Conservation (phyloP, 2,113 vertebrate genomes). For the Salvelinus fontinalis region DNA sequence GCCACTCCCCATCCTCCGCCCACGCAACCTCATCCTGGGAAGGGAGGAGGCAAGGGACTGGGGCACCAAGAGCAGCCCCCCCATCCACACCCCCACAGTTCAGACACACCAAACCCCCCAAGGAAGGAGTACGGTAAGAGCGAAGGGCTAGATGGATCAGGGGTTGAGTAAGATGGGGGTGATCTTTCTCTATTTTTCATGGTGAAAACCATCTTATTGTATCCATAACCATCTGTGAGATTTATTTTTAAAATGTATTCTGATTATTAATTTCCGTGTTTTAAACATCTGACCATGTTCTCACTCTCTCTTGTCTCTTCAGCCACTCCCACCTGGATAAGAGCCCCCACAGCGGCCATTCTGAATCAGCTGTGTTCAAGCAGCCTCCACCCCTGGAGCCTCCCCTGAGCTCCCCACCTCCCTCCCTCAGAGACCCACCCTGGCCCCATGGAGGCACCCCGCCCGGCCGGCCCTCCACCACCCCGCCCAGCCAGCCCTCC, state of each 20-base stretch:
- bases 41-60: constrained; percentile 57
- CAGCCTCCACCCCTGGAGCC: constrained; percentile 71
- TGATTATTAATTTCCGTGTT: no score
- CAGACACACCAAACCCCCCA: constrained; percentile 77
- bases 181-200: no score
- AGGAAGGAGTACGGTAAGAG: constrained; percentile 84
- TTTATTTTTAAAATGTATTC: neutral
- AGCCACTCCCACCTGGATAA: constrained; percentile 88
- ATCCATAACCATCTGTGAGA: neutral
- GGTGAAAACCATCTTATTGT: no score
- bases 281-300: no score
- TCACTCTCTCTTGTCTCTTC: neutral
- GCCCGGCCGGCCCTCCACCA: constrained; percentile 37
- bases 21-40: constrained; percentile 65
- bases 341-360: constrained; percentile 79
- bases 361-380: constrained; percentile 81
- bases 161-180: neutral
- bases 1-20: constrained; percentile 76
- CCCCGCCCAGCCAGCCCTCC: no score
- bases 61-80: constrained; percentile 69
- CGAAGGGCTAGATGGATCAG: neutral
- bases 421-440: constrained; percentile 76
- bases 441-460: constrained; percentile 70
- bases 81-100: constrained; percentile 76
- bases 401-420: constrained; percentile 68